Base-by-base conservation (phyloP, 2,113 vertebrate genomes). In the Sitta europaea region DNA sequence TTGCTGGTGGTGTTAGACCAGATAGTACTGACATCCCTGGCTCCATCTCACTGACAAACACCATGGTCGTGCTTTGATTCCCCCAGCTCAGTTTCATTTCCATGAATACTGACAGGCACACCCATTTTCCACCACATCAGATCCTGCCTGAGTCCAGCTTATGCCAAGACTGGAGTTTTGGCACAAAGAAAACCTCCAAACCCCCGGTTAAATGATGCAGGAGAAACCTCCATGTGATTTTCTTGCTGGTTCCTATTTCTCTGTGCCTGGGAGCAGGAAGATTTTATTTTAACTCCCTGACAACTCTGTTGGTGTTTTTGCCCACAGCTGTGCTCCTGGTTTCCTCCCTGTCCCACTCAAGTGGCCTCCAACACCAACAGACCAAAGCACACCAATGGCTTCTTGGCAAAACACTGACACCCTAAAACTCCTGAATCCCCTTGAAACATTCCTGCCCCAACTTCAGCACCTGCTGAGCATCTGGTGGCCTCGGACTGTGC, bases 51-150 rank as follows among this genome's bases (percentile, higher is more conserved):
- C 51, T 48, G 71, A 38, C 31, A 47, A 55, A 51, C 40, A 71
- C 16, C 23, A 6, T 0, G 1, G 14, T 6, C 0, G 0, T 40
- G 51, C 51, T 78, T 82, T 67, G 22, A 7, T 45, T 13, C 55
- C 17, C 35, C 38, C 58, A 59, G 59, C 19, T 50, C 57, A 53
- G 51, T 47, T 48, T 61, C 71, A 25, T 31, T 53, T 74, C 58
- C 73, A 15, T 22, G 16, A 40, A 21, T 14, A 24, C 6, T 24
- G 36, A 40, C 13, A 40, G 28, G 14, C 33, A 63, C 12, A 17
- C 15, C 38, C 3, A 6, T 22, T 38, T 20, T 35, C 67, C 40
- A 24, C 42, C 6, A 1, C n/a, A 25, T 12, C 3, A 6, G 22
- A 53, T 29, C 40, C 51, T 82, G 25, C 45, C 45, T 35, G 42